phyloP scores from a whole-genome alignment of 2,797 vertebrate genomes.

The Chelon labrosus region DNA sequence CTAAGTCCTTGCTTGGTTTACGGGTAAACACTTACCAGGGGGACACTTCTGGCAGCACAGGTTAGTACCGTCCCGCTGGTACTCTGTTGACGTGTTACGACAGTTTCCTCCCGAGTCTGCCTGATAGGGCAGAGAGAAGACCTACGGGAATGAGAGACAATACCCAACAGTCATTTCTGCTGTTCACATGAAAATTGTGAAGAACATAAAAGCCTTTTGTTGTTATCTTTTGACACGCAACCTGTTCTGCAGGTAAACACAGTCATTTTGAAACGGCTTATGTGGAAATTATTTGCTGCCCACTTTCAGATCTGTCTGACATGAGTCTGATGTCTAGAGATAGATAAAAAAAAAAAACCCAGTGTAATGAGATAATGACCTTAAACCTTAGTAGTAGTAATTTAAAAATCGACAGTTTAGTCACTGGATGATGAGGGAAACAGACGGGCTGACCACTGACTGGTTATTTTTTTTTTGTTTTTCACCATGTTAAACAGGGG shows the following conservation, averaged over 20 bases:
- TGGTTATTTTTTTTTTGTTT: not conserved
- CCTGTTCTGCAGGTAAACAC: not conserved
- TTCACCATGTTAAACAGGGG: slow-evolving; percentile 18
- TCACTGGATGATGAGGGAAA: slow-evolving; percentile 15
- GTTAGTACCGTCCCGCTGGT: fast-evolving
- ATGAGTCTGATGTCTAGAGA: not conserved
- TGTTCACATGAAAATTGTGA: slow-evolving; percentile 9
- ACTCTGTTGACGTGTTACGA: slow-evolving; percentile 38
- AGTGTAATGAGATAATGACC: not conserved
- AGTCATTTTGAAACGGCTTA: slow-evolving; percentile 15
- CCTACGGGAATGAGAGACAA: slow-evolving; percentile 55
- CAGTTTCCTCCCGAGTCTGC: slow-evolving; percentile 42
- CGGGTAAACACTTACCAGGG: slow-evolving; percentile 71
- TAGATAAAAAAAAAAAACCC: not conserved
- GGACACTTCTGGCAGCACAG: slow-evolving; percentile 82
- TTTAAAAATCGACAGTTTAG: slow-evolving; percentile 31
- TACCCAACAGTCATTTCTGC: slow-evolving; percentile 17
- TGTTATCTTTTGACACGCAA: slow-evolving; percentile 14
- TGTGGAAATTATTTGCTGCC: not conserved
- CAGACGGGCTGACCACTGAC: slow-evolving; percentile 8
- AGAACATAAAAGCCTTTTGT: not conserved
- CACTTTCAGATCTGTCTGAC: not conserved
- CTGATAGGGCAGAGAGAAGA: slow-evolving; percentile 53
- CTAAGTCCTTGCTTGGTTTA: not conserved
- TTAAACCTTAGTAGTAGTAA: slow-evolving; percentile 8